These are phyloP conservation scores for Melipona beecheii DNA, from an alignment of 2,888 invertebrate genomes.

Conservation along the genomic window DNA sequence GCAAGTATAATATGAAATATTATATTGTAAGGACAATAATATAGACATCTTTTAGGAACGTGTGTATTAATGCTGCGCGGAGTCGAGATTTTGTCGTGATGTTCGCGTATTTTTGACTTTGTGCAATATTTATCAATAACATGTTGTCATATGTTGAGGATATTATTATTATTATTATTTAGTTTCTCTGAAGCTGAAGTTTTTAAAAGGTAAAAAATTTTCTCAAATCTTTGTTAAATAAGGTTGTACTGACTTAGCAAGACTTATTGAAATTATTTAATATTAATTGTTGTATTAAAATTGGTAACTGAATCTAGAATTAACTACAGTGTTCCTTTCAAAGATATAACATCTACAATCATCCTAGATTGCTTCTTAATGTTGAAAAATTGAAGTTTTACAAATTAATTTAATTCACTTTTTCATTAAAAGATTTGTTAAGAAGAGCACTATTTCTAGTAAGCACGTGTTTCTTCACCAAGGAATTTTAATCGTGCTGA, in stretches of 20 bases:
- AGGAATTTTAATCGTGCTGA: constrained; percentile 49
- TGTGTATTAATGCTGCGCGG: constrained; percentile 10
- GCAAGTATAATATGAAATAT: constrained; percentile 70
- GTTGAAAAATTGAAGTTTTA: too few species aligned
- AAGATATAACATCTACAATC: too few species aligned
- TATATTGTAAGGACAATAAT: constrained; percentile 79
- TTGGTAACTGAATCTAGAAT: too few species aligned
- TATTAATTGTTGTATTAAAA: too few species aligned
- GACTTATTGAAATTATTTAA: neutral
- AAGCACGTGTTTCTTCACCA: constrained; percentile 39
- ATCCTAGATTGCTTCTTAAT: too few species aligned
- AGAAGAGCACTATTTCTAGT: neutral
- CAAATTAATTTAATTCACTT: neutral
- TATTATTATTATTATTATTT: neutral
- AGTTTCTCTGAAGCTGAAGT: too few species aligned
- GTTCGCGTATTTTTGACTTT: constrained; percentile 35
- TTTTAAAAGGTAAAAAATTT: neutral
- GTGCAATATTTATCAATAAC: neutral
- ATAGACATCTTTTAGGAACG: constrained; percentile 45
- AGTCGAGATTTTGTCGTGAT: constrained; percentile 16
- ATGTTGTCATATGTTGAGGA: neutral
- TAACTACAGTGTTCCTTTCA: too few species aligned
- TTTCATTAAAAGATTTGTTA: neutral
- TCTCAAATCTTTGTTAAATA: neutral
- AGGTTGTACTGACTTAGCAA: neutral